phyloP scores from a whole-genome alignment of 2,113 vertebrate genomes.

The Phalacrocorax pelagicus region DNA sequence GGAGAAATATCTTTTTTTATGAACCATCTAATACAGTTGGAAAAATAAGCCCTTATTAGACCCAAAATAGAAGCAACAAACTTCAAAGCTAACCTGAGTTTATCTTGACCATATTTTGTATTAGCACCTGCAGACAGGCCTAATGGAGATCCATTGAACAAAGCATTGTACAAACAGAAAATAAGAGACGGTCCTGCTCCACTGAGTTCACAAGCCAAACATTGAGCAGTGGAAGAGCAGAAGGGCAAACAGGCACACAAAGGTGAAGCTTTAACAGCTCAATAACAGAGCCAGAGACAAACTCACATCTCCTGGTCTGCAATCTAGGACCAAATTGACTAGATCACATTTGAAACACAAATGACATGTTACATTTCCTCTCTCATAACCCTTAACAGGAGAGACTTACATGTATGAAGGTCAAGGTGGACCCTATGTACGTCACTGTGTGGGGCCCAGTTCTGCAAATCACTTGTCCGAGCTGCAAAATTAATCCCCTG shows the following conservation, averaged over 20 bases:
- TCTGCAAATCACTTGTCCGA: not conserved
- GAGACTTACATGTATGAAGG: not conserved
- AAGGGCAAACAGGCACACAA: not conserved
- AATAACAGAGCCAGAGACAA: not conserved
- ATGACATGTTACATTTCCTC: not conserved
- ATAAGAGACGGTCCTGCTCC: not conserved
- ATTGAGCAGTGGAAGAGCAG: not conserved
- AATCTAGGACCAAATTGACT: not conserved
- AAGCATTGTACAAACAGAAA: constrained; percentile 12
- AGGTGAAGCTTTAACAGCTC: not conserved
- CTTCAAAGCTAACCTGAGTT: constrained; percentile 3
- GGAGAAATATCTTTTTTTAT: not conserved
- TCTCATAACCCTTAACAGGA: not conserved
- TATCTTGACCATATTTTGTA: not conserved
- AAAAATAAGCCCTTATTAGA: not conserved
- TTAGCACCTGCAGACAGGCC: not conserved
- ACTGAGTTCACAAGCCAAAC: not conserved
- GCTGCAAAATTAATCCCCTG: not conserved
- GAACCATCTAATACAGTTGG: not conserved
- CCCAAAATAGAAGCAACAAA: not conserved
- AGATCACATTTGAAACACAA: not conserved
- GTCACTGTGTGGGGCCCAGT: not conserved
- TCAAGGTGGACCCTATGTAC: not conserved
- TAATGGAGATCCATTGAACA: not conserved
- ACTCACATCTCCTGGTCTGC: not conserved